Evolutionary conservation across 2,797 vertebrate species (phyloP).

Genomic region (Poeciliopsis paucimaculata): DNA sequence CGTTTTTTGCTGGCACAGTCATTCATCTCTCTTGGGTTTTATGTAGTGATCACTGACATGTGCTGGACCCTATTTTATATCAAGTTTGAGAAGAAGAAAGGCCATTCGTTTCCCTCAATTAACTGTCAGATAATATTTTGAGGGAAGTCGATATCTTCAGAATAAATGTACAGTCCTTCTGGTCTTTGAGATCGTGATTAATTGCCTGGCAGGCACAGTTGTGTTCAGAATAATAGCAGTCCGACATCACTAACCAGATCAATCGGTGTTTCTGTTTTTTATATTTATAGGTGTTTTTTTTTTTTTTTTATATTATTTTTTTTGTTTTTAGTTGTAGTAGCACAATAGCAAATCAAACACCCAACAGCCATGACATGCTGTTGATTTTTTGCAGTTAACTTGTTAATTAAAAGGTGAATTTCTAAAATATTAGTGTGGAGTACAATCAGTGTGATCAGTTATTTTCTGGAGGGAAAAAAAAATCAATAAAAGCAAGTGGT

Average conservation of each 20-base stretch:
- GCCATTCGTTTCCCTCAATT: slow-evolving; percentile 44
- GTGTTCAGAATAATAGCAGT: not conserved
- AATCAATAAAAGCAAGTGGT: not conserved
- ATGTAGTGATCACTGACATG: slow-evolving; percentile 50
- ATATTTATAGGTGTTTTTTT: not conserved
- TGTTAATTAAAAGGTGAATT: not conserved
- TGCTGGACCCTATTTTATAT: slow-evolving; percentile 20
- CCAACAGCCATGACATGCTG: not conserved
- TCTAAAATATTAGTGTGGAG: not conserved
- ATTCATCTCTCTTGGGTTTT: slow-evolving; percentile 64
- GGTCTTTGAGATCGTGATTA: slow-evolving; percentile 2
- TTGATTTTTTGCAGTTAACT: not conserved
- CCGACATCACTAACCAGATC: not conserved
- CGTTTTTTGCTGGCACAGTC: slow-evolving; percentile 47
- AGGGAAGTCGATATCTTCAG: slow-evolving; percentile 3
- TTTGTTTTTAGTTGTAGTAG: not conserved
- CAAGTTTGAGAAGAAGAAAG: slow-evolving; percentile 13
- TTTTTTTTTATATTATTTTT: not conserved
- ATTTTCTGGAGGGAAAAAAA: not conserved
- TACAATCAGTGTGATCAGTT: not conserved
- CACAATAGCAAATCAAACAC: not conserved
- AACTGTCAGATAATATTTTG: slow-evolving; percentile 5
- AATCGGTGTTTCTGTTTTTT: not conserved
- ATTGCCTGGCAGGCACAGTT: slow-evolving; percentile 3
- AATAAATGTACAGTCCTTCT: not conserved